Evolutionary conservation across 2,113 vertebrate species (phyloP), one percentile per base, ranked within the genome.

Genomic region (Elaphurus davidianus): DNA sequence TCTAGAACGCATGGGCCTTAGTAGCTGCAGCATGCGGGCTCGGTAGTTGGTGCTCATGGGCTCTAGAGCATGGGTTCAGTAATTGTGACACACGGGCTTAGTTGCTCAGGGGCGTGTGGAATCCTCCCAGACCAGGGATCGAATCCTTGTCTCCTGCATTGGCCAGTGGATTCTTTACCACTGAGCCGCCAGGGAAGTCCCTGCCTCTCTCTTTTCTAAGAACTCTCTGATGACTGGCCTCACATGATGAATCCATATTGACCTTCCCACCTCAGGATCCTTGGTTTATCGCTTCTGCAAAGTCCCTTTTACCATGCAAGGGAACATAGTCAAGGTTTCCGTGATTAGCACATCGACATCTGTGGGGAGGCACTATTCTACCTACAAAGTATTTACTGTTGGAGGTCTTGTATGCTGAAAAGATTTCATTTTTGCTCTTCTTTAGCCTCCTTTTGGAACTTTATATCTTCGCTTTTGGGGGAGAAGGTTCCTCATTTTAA

Each of bases 401-500:
- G 12, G 50, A 85, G 33, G 88, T 93, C 6, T 84, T 84, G 6
- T 28, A 12, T 92, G 30, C 19, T 40, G 47, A n/a, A 83, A 87
- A 59, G 21, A 9, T 76, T 67, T 82, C 14, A 8, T 21, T 52
- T 87, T 90, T 81, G 13, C 7, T 87, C 25, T 74, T 82, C 27
- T 45, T 92, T 78, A 78, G 23, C 16, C 25, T 87, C 15, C 71
- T 95, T 60, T 87, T 78, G n/a, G 43, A 12, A 96, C 12, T 67
- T 95, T 57, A 7, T 76, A 17, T 79, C 23, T 45, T 87, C 11
- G 19, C 21, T 15, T 91, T 64, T 64, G 43, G 40, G 54, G 10
- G 1, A 76, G 40, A 64, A 23, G 40, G 17, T 43, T 25, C 55
- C 64, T 94, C 57, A 93, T 94, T 92, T 92, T 94, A 90, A 87